Evolutionary conservation across 2,888 invertebrate species (phyloP), one percentile per base, ranked within the genome.

Genomic region (Drosophila diplacantha): DNA sequence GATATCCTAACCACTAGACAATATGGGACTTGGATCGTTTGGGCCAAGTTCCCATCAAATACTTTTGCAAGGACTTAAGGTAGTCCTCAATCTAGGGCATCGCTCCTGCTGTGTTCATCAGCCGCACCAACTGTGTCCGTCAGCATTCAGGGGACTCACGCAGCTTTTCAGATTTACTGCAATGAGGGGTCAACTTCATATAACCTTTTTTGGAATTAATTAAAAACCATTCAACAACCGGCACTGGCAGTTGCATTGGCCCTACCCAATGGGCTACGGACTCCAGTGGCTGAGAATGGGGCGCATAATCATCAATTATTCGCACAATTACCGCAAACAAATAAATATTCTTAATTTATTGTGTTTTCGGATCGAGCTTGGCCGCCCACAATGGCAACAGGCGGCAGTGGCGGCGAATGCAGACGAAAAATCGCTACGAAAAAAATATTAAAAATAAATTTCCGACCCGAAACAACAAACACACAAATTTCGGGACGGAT

Each of bases 1-100:
- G 87, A 85, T 87, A 88, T 88, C 88, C 44, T 88, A 88, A 85
- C 88, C 88, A 88, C 88, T 88, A 88, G 87, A 88, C 88, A 85
- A 88, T 88, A 88, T 87, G 87, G 88, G 87, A 87, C 29, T 44
- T 77, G 41, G 11, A 3, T 0, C 1, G 3, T 14, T 5, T 6
- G 0, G 32, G 14, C 6, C 32, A 32, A 14, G 57, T 41, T 7
- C 9, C 8, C 0, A 0, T 32, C 14, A 12, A 8, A 14, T 31
- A 18, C 4, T 54, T 18, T 26, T 18, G 12, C 3, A 12, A 20
- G 3, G n/a, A 26, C 22, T 20, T 3, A 16, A 20, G 6, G 32
- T 6, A 14, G 6, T 32, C 14, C 14, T 8, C 8, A 8, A 8
- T 35, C 44, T 26, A n/a, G 24, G 37, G 14, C 16, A 31, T 7